A percentile compares a stretch with the other conserved stretches of the same genome.
These are phyloP conservation scores for Drosophila ogumai DNA, from an alignment of 1,140 invertebrate genomes.

Conservation along the genomic window DNA sequence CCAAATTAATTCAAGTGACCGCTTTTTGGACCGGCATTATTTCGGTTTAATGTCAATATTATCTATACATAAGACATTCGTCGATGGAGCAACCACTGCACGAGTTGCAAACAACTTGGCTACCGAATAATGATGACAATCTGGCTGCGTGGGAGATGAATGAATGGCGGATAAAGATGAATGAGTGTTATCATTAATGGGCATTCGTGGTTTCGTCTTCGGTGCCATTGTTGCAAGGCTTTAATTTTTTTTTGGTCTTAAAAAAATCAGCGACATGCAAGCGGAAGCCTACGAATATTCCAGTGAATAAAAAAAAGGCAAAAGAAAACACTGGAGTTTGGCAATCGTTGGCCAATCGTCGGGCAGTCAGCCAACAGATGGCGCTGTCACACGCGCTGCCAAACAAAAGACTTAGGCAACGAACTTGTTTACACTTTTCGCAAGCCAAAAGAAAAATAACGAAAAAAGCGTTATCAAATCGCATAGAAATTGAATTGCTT, in stretches of 20 bases:
- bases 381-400: constrained; percentile 51
- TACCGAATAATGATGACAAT: constrained; percentile 16
- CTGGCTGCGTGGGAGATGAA: constrained; percentile 10
- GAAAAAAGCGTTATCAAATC: constrained; percentile 63
- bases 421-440: constrained; percentile 81
- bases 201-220: not conserved
- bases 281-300: constrained; percentile 14
- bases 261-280: constrained; percentile 1
- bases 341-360: constrained; percentile 64
- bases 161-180: constrained; percentile 5
- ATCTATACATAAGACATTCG: not conserved
- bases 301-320: no score
- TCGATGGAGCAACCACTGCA: not conserved
- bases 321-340: constrained; percentile 27
- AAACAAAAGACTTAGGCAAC: constrained; percentile 82
- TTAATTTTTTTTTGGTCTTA: not conserved
- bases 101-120: not conserved
- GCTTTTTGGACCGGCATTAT: constrained; percentile 1
- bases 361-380: constrained; percentile 56
- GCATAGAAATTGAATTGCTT: constrained; percentile 43
- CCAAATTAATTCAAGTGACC: constrained; percentile 15
- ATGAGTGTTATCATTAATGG: constrained; percentile 11
- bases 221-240: not conserved
- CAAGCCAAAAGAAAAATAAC: constrained; percentile 48
- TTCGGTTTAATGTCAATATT: constrained; percentile 8